These are phyloP conservation scores for Tachycineta bicolor DNA, from an alignment of 2,113 vertebrate species.

Conservation along the genomic window DNA sequence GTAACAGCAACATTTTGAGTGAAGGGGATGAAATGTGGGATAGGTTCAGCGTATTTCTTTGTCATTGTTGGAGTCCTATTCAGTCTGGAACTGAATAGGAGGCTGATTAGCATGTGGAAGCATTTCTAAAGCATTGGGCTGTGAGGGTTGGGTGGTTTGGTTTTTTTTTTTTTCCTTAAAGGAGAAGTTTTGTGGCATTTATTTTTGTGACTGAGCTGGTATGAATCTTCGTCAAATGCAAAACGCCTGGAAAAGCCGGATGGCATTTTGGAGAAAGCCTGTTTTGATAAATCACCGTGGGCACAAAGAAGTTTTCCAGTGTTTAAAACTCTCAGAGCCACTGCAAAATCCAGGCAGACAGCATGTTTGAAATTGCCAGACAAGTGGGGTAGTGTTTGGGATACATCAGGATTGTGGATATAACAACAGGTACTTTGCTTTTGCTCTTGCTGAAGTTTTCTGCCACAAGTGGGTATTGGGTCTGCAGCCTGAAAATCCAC, in stretches of 20 bases:
- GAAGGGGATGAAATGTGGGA: slow-evolving; percentile 66
- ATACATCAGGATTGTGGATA: not conserved
- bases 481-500: slow-evolving; percentile 23
- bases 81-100: slow-evolving; percentile 77
- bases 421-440: not conserved
- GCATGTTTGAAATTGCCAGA: not conserved
- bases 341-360: not conserved
- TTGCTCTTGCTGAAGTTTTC: not conserved
- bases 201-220: slow-evolving; percentile 54
- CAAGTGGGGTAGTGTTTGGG: not conserved
- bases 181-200: slow-evolving; percentile 70
- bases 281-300: slow-evolving; percentile 16
- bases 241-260: slow-evolving; percentile 42
- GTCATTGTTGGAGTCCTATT: slow-evolving; percentile 77
- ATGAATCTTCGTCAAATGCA: slow-evolving; percentile 62
- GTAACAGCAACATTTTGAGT: slow-evolving; percentile 66
- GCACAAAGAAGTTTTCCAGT: not conserved
- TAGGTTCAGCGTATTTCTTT: slow-evolving; percentile 72
- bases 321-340: not conserved
- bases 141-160: not conserved
- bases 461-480: not conserved
- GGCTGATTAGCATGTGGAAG: slow-evolving; percentile 79
- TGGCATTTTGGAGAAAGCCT: not conserved
- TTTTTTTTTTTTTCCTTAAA: slow-evolving; percentile 62
- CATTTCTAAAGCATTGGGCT: slow-evolving; percentile 70